Evolutionary conservation across 2,797 vertebrate genomes (phyloP), one percentile per base, ranked within the genome.

Genomic region (Hydrophis major): DNA sequence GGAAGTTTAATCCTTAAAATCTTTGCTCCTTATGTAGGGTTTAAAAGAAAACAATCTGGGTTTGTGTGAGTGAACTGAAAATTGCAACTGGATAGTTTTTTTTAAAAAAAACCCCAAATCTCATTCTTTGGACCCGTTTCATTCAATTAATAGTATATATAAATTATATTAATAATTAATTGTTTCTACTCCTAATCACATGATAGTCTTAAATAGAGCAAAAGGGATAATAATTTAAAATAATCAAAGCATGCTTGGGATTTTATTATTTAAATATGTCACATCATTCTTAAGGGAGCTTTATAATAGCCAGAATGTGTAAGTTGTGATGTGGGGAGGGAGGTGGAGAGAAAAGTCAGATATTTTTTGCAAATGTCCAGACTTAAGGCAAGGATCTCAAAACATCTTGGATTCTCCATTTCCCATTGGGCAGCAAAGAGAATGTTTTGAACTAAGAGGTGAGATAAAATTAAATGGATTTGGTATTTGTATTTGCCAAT

Each of bases 401-500:
- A 93, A 92, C 57, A 86, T 55, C 47, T 13, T 61, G 60, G n/a
- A 50, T 37, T 25, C 37, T 60, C 57, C 59, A 50, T 63, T 88
- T 59, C 50, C 12, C 57, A 91, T 74, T 92, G 87, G 59, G 74
- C 89, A 88, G 86, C 11, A 18, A 92, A 2, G 63, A 61, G 83
- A 90, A 5, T 63, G 47, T 74, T 93, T 93, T 86, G 83, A 92
- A 93, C 55, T 94, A 63, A 63, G 14, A 74, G 32, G 18, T 74
- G 32, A 93, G 92, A 92, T 92, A 89, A 94, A 91, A 93, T 90
- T 89, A 92, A 92, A 22, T 20, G 27, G 69, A 93, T 57, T 91
- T 86, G 18, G 57, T 86, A 89, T 92, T 92, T 13, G 59, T 20
- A 0, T 87, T 91, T 93, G 92, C 88, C 92, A 25, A 1, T 94